phyloP scores from a whole-genome alignment of 2,797 vertebrate species.

The Amniataba percoides region DNA sequence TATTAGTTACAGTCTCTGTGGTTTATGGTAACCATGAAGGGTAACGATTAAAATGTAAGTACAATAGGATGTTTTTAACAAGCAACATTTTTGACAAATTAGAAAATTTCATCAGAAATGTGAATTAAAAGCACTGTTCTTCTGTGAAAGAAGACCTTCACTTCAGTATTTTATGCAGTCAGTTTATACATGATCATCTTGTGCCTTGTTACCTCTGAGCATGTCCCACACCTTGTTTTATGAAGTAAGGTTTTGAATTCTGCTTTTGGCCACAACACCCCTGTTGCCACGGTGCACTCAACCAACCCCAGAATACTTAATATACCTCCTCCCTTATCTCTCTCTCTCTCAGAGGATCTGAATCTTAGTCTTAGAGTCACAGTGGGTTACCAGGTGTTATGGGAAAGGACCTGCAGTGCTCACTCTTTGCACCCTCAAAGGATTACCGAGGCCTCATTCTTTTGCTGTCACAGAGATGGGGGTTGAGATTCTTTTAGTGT shows the following conservation, averaged over 20 bases:
- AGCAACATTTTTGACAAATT: neutral
- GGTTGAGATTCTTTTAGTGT: constrained; percentile 28
- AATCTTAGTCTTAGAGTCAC: constrained; percentile 47
- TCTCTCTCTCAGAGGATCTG: constrained; percentile 43
- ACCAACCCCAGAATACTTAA: constrained; percentile 52
- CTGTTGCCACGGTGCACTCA: constrained; percentile 55
- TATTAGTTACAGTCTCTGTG: neutral
- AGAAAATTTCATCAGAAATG: neutral
- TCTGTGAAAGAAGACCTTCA: neutral
- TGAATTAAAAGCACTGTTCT: neutral
- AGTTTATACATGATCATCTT: neutral
- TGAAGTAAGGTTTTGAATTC: constrained; percentile 3
- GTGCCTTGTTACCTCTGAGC: neutral
- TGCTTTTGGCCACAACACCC: neutral
- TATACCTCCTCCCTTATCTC: constrained; percentile 48
- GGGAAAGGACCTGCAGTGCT: constrained; percentile 49
- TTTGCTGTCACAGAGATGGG: constrained; percentile 45
- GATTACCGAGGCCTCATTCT: constrained; percentile 38
- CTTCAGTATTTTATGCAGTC: neutral
- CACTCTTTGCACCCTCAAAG: constrained; percentile 42
- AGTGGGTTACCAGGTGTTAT: constrained; percentile 56
- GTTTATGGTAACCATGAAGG: neutral
- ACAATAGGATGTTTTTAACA: neutral
- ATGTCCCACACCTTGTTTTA: neutral
- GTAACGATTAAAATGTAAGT: neutral